Base-by-base conservation (phyloP, 2,888 invertebrate species). In the Steinernema carpocapsae region DNA sequence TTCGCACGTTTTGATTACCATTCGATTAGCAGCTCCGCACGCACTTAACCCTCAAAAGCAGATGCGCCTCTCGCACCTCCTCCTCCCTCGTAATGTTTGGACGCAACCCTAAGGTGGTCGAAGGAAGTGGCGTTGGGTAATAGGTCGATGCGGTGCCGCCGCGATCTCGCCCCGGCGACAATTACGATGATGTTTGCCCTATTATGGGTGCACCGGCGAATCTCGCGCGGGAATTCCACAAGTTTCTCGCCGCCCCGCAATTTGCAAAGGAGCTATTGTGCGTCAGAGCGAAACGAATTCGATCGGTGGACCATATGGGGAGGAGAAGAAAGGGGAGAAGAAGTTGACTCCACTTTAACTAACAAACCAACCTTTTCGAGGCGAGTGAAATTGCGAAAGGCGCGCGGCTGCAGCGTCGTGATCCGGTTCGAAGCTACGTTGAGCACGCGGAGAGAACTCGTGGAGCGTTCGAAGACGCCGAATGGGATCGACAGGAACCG, bases 331-430 rank as follows among this genome's bases (percentile, higher is more conserved):
- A 48, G 48, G 37, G 37, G 37, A 64, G 56, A 26, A 56, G 64
- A 64, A 64, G 64, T 64, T 29, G 64, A 64, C 64, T 64, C 32
- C 26, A 26, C 6, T 48, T 48, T 26, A 22, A 56, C 64, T 64
- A 64, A 64, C 64, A 64, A 32, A 80, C 84, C 76, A 70, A 84
- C 85, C 80, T 79, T 82, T 74, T 84, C 81, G 4, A 85, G 77
- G 76, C 78, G 77, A 19, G 81, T 82, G 12, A 81, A 78, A 76
- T 85, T 85, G 51, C 70, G 48, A 42, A 85, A 75, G 7, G 71
- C 72, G 37, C 71, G 70, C 19, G 75, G 72, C 45, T 76, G 70
- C 24, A 85, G 29, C 22, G 74, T 71, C 42, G 56, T 74, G 29
- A 85, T 76, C 43, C 71, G 29, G 74, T 86, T 86, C 19, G 73